phyloP scores from a whole-genome alignment of 1,140 invertebrate species.

The Gonatopus flavifemur region DNA sequence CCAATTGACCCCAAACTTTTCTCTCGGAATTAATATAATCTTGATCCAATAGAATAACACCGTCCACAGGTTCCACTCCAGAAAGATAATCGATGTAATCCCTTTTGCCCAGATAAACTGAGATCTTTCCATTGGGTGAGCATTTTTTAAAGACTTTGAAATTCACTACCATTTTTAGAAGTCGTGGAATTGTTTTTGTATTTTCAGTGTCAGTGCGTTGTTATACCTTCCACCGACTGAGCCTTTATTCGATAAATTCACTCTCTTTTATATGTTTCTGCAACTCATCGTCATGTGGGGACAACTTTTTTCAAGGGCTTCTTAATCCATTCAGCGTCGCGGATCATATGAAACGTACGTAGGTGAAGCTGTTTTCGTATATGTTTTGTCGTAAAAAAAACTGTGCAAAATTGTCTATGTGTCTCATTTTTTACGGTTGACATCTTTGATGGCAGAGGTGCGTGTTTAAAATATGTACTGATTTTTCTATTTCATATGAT shows the following conservation, averaged over 20 bases:
- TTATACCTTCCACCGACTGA: not conserved
- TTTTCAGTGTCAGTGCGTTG: not conserved
- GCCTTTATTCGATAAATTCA: not conserved
- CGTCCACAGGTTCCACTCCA: conserved; percentile 92
- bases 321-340: conserved; percentile 37
- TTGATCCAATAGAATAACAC: conserved; percentile 88
- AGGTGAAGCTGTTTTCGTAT: too few relatives aligned
- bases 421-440: too few relatives aligned
- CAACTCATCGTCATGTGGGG: conserved; percentile 13
- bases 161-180: conserved; percentile 75
- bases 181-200: not conserved
- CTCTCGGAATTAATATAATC: conserved; percentile 82
- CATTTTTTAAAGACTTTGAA: conserved; percentile 95
- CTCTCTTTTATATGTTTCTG: conserved; percentile 19
- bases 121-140: conserved; percentile 92
- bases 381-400: too few relatives aligned
- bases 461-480: too few relatives aligned
- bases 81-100: conserved; percentile 96
- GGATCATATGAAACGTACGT: conserved; percentile 11
- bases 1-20: conserved; percentile 89
- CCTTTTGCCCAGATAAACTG: conserved; percentile 91
- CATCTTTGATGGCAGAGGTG: too few relatives aligned
- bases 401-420: too few relatives aligned
- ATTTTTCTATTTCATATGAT: too few relatives aligned
- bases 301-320: conserved; percentile 21